These are phyloP conservation scores for Gymnopithys bicolor DNA, from an alignment of 2,797 vertebrate genomes.

Conservation along the genomic window DNA sequence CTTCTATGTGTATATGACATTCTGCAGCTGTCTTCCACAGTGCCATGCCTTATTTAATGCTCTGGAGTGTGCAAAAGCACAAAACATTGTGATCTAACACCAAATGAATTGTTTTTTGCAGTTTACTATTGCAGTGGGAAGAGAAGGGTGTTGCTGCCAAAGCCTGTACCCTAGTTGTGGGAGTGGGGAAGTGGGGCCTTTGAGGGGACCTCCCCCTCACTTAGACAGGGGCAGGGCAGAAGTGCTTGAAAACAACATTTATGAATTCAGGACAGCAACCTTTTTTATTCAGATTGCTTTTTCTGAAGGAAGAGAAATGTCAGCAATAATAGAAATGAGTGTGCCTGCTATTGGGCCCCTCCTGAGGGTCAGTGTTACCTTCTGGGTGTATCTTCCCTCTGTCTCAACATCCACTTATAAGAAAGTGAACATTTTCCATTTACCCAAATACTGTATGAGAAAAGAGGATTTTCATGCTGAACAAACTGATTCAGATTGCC, in stretches of 20 bases:
- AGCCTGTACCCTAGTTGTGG: background rate
- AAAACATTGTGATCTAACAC: background rate
- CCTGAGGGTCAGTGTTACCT: background rate
- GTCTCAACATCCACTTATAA: background rate
- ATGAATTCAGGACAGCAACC: background rate
- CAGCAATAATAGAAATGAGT: background rate
- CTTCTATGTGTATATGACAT: background rate
- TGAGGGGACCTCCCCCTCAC: background rate
- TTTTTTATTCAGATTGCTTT: background rate
- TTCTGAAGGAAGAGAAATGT: background rate
- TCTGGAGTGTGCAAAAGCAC: background rate
- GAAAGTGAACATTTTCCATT: background rate
- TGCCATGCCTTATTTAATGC: fast-evolving
- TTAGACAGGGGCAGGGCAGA: background rate
- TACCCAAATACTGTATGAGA: background rate
- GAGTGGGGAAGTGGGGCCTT: fast-evolving
- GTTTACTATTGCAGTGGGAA: background rate
- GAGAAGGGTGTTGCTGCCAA: background rate
- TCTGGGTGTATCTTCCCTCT: background rate
- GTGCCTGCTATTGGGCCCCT: background rate
- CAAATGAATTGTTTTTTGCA: background rate
- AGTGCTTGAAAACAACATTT: background rate
- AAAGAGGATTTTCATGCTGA: background rate
- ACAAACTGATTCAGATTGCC: background rate
- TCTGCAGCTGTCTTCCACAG: background rate